phyloP scores from a whole-genome alignment of 2,797 vertebrate genomes.

The Scomberomorus guttatus region DNA sequence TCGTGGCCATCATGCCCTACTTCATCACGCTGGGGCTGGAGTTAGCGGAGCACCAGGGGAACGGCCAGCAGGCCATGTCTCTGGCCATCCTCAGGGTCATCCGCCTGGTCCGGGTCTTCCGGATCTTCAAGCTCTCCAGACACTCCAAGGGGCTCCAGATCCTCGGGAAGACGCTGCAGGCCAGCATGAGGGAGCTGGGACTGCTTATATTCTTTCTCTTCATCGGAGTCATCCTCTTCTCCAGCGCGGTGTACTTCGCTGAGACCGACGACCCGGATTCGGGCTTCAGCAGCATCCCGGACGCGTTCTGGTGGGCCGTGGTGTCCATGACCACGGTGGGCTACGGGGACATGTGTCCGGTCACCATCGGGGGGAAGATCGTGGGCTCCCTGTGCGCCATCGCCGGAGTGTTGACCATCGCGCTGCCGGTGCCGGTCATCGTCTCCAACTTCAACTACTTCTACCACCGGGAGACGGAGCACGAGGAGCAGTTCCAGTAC shows the following conservation, averaged over 20 bases:
- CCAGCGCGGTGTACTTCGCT: constrained; percentile 95
- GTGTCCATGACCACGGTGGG: constrained; percentile 98
- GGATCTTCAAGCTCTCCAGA: constrained; percentile 93
- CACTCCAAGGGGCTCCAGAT: constrained; percentile 93
- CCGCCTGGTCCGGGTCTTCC: constrained; percentile 91
- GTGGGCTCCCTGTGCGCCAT: constrained; percentile 96
- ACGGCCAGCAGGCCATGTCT: constrained; percentile 93
- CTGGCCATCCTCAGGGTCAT: constrained; percentile 93
- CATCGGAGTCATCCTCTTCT: constrained; percentile 94
- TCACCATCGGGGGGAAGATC: constrained; percentile 96
- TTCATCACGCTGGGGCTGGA: constrained; percentile 94
- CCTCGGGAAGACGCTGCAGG: constrained; percentile 91
- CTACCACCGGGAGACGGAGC: constrained; percentile 96
- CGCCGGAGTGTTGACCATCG: constrained; percentile 93
- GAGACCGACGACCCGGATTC: constrained; percentile 94
- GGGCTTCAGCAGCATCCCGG: constrained; percentile 93
- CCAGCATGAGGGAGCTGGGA: constrained; percentile 94
- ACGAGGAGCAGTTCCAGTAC: constrained; percentile 94
- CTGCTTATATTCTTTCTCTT: constrained; percentile 95
- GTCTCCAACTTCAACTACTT: constrained; percentile 99
- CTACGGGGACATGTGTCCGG: constrained; percentile 96
- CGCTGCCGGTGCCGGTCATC: constrained; percentile 93
- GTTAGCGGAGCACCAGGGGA: constrained; percentile 91
- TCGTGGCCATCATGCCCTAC: constrained; percentile 95
- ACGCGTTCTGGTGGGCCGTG: constrained; percentile 98